Conservation (phyloP, 2,113 vertebrate genomes). For the Vidua macroura region DNA sequence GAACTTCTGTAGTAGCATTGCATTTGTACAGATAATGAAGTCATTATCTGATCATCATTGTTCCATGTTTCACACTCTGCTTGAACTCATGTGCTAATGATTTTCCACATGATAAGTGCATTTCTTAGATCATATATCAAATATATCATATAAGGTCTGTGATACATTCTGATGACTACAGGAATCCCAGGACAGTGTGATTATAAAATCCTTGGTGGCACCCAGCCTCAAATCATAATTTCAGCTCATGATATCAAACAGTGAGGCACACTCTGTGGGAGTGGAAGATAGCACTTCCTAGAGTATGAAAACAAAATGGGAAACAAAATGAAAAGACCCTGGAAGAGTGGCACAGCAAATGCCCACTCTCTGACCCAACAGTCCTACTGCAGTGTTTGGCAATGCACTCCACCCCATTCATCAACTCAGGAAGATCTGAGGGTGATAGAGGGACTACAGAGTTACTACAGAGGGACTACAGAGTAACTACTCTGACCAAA, state of each 20-base stretch:
- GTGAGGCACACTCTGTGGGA: not conserved
- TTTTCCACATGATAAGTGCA: not conserved
- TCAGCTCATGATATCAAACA: not conserved
- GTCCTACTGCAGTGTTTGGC: not conserved
- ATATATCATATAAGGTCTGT: not conserved
- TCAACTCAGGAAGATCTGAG: not conserved
- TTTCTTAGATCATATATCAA: slow-evolving; percentile 4
- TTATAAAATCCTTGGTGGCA: not conserved
- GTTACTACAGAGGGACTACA: not conserved
- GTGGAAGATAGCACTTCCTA: not conserved
- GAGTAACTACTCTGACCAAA: not conserved
- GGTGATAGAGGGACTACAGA: not conserved
- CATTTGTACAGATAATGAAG: slow-evolving; percentile 8
- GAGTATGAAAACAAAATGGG: not conserved
- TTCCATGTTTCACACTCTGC: slow-evolving; percentile 15
- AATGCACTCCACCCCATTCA: not conserved
- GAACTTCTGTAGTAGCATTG: not conserved
- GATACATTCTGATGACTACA: not conserved
- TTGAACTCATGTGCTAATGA: not conserved
- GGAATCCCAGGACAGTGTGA: not conserved
- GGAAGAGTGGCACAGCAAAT: not conserved
- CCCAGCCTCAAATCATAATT: not conserved
- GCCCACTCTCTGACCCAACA: not conserved
- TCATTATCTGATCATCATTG: slow-evolving; percentile 16
- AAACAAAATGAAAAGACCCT: not conserved